phyloP scores from a whole-genome alignment of 2,113 vertebrate species.

The Tragulus kanchil region DNA sequence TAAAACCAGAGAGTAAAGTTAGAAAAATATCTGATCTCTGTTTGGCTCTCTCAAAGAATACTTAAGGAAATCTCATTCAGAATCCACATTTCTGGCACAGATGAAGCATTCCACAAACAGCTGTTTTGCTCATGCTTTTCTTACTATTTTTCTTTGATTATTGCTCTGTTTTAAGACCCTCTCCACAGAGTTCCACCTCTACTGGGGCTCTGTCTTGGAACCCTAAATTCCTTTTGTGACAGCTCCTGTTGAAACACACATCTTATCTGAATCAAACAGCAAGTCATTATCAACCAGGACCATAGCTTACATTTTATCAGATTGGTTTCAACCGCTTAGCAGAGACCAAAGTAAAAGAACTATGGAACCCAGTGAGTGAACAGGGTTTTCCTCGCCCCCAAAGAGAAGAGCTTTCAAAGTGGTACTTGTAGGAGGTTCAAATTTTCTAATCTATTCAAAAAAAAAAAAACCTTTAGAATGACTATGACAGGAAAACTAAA shows the following conservation, averaged over 20 bases:
- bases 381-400: not conserved
- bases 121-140: not conserved
- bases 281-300: constrained; percentile 32
- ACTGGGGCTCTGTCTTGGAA: not conserved
- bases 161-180: not conserved
- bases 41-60: constrained; percentile 12
- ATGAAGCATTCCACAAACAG: not conserved
- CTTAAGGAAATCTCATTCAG: not conserved
- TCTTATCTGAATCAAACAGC: constrained; percentile 52
- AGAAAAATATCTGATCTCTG: constrained; percentile 22
- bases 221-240: not conserved
- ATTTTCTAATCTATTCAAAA: not conserved
- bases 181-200: not conserved
- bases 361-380: not conserved
- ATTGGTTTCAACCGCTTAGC: constrained; percentile 6
- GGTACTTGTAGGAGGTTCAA: not conserved
- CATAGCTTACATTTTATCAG: constrained; percentile 63
- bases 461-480: not conserved
- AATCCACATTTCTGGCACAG: constrained; percentile 10
- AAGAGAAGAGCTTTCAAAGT: not conserved
- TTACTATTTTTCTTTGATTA: not conserved
- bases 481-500: not conserved
- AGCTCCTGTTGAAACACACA: not conserved
- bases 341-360: constrained; percentile 33
- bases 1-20: constrained; percentile 29